A percentile compares a stretch with the other conserved stretches of the same genome.
Evolutionary conservation across 2,888 invertebrate species (phyloP).

Genomic region (Patella pellucida): DNA sequence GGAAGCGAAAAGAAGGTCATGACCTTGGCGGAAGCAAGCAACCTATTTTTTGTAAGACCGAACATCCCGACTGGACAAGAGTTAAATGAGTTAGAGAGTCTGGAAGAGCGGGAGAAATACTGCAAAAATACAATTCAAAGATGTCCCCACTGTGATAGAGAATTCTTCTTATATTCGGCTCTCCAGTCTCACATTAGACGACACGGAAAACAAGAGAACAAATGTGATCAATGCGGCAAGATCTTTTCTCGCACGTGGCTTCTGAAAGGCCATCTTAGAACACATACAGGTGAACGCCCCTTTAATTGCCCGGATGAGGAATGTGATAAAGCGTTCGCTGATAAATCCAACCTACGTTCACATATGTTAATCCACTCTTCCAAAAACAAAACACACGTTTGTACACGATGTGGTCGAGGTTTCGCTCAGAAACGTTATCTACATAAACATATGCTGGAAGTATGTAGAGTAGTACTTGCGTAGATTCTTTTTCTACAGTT

Average conservation of each 20-base stretch:
- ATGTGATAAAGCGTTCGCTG: conserved; percentile 68
- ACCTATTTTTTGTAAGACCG: not conserved
- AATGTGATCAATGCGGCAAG: conserved; percentile 64
- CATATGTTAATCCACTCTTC: conserved; percentile 66
- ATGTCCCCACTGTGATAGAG: conserved; percentile 56
- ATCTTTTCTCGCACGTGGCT: conserved; percentile 68
- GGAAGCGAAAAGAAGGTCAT: not conserved
- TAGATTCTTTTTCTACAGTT: no score
- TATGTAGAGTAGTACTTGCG: conserved; percentile 47
- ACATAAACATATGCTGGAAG: conserved; percentile 68
- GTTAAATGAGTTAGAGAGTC: not conserved
- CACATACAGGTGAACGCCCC: conserved; percentile 68
- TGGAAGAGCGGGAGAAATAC: conserved; percentile 6
- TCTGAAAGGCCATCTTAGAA: conserved; percentile 68
- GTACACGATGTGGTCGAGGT: conserved; percentile 62
- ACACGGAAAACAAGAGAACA: conserved; percentile 55
- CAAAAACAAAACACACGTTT: conserved; percentile 59
- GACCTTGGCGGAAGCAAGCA: not conserved
- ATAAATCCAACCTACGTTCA: conserved; percentile 68
- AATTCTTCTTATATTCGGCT: conserved; percentile 48
- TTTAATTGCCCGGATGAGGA: conserved; percentile 59
- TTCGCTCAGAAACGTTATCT: conserved; percentile 70
- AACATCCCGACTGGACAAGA: not conserved
- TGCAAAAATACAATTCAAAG: conserved; percentile 26
- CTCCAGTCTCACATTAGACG: conserved; percentile 51